Evolutionary conservation across 2,113 vertebrate species (phyloP), one percentile per base, ranked within the genome.

Genomic region (Atherinomorus stipes): DNA sequence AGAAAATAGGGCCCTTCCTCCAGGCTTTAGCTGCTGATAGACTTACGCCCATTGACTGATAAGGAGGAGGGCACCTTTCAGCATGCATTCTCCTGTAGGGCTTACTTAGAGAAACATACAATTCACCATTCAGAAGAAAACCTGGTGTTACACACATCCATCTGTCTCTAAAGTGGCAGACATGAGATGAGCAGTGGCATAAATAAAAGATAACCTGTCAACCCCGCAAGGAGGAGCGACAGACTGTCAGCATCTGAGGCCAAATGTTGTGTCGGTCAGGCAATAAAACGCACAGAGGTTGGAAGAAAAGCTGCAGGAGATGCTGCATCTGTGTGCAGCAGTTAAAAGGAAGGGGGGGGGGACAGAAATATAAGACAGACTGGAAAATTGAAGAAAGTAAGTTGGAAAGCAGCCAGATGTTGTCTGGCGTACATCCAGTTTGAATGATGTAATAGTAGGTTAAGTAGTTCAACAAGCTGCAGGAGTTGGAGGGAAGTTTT

Each of bases 21-120:
- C 59, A 64, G 89, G 91, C 85, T 82, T 83, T 28, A 74, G 71
- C 71, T 22, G 89, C 78, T 93, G 92, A 94, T 81, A 85, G 91
- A 93, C 90, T 90, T 92, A 89, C 70, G 74, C 70, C 76, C 81
- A 90, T 76, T 91, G 91, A 89, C 85, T 91, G 89, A 92, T 89
- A 88, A 86, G 85, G 83, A 78, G 87, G 85, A 82, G 88, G 87
- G 66, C 71, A 85, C 93, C 93, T 93, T 92, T 94, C 93, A 94
- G 86, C 89, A 44, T 69, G 62, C 71, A 80, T 86, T 91, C 85
- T 82, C 81, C 83, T 84, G 78, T 28, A 54, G 86, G 90, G 87
- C 89, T 92, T 88, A 88, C 80, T 87, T 73, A 80, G 77, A 64
- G 68, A 90, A 68, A 91, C 57, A 21, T 38, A 87, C 80, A 85